Conservation (phyloP, 2,113 vertebrate genomes). For the Seriola aureovittata region DNA sequence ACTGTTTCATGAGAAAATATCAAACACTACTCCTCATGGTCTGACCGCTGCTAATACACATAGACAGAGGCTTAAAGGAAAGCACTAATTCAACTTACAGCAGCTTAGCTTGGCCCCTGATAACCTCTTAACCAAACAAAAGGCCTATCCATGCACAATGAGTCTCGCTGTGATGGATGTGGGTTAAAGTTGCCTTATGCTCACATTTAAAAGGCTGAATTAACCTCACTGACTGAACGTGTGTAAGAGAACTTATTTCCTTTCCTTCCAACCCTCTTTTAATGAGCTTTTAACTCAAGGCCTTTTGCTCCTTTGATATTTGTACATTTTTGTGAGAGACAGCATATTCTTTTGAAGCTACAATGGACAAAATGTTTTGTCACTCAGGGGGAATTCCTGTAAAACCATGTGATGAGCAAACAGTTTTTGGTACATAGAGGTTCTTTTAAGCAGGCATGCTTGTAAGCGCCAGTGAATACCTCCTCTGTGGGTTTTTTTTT, state of each 20-base stretch:
- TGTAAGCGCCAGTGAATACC: conserved; percentile 57
- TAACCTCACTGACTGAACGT: conserved; percentile 14
- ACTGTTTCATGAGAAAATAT: conserved; percentile 2
- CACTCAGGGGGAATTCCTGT: conserved; percentile 55
- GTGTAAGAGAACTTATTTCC: conserved; percentile 2
- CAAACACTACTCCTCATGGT: conserved; percentile 12
- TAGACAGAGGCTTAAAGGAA: conserved; percentile 61
- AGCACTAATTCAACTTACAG: conserved; percentile 73
- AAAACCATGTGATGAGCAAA: conserved; percentile 70
- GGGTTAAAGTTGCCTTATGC: conserved; percentile 71
- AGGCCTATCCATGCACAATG: conserved; percentile 68
- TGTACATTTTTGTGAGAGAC: background rate
- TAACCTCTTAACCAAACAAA: conserved; percentile 79
- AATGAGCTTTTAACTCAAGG: background rate
- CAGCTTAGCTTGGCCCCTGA: conserved; percentile 68
- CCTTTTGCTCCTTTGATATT: conserved; percentile 18
- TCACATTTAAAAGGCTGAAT: conserved; percentile 54
- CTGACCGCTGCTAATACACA: conserved; percentile 38
- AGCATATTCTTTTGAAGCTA: conserved; percentile 33
- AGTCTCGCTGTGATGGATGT: conserved; percentile 71
- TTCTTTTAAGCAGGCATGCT: conserved; percentile 54
- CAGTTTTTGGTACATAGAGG: conserved; percentile 51
- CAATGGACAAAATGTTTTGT: conserved; percentile 40
- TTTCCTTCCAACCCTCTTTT: conserved; percentile 4
- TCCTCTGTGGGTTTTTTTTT: conserved; percentile 41